Conservation (phyloP, 2,113 vertebrate genomes). For the Brachionichthys hirsutus region DNA sequence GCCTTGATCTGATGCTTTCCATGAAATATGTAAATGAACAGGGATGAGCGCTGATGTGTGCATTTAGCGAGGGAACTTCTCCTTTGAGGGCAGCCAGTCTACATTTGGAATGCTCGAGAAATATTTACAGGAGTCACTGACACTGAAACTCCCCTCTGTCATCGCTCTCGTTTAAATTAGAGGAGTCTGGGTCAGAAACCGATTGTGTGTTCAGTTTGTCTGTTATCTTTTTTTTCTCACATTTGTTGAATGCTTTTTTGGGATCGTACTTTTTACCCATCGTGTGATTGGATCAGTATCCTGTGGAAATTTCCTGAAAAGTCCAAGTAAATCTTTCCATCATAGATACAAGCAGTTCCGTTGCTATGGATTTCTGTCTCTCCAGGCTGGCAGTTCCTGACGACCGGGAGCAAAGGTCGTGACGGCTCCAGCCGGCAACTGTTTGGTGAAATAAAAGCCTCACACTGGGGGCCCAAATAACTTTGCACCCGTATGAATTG, state of each 20-base stretch:
- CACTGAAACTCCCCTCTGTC: constrained; percentile 41
- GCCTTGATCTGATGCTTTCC: constrained; percentile 32
- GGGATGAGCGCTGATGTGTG: constrained; percentile 22
- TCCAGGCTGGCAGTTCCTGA: constrained; percentile 45
- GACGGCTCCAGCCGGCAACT: constrained; percentile 63
- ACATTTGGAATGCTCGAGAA: constrained; percentile 66
- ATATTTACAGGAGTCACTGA: constrained; percentile 58
- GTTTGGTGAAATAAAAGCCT: constrained; percentile 65
- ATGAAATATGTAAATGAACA: constrained; percentile 26
- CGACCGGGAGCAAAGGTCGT: constrained; percentile 55
- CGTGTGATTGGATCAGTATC: constrained; percentile 5
- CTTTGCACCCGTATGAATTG: constrained; percentile 56
- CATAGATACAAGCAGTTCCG: constrained; percentile 19
- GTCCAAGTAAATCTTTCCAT: constrained; percentile 30
- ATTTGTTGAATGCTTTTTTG: constrained; percentile 25
- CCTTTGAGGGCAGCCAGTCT: constrained; percentile 41
- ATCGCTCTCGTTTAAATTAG: constrained; percentile 57
- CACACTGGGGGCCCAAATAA: constrained; percentile 66
- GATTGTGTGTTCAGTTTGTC: constrained; percentile 32
- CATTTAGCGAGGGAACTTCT: constrained; percentile 44
- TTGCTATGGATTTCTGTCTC: constrained; percentile 60
- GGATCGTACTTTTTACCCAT: constrained; percentile 12
- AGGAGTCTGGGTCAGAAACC: constrained; percentile 16
- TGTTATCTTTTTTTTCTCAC: constrained; percentile 8
- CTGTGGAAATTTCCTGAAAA: constrained; percentile 22